These are phyloP conservation scores for Bombyx huttoni DNA, from an alignment of 2,888 invertebrate species.

Conservation along the genomic window DNA sequence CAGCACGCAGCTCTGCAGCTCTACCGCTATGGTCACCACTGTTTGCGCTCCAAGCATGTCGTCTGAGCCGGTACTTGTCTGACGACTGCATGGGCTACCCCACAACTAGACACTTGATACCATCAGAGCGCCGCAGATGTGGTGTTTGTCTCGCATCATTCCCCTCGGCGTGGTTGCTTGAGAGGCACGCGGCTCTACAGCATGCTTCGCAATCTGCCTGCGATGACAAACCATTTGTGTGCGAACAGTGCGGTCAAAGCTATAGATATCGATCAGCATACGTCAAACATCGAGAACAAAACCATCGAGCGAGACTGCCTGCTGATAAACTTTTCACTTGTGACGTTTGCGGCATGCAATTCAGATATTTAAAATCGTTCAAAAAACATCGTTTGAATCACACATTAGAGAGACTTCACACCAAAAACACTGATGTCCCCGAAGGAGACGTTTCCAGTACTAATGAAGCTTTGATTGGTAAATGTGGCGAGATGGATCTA, in stretches of 20 bases:
- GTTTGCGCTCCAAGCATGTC: slow-evolving; percentile 59
- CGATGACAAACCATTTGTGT: slow-evolving; percentile 91
- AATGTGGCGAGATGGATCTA: slow-evolving; percentile 72
- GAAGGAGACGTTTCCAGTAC: slow-evolving; percentile 79
- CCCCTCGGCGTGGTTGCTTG: slow-evolving; percentile 89
- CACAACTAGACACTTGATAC: slow-evolving; percentile 36
- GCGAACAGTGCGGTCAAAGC: slow-evolving; percentile 92
- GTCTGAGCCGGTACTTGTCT: slow-evolving; percentile 60
- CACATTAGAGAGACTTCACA: slow-evolving; percentile 85
- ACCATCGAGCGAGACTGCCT: slow-evolving; percentile 87
- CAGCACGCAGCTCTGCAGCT: slow-evolving; percentile 44
- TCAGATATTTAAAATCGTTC: slow-evolving; percentile 89
- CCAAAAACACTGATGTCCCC: slow-evolving; percentile 70
- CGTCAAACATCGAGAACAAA: slow-evolving; percentile 85
- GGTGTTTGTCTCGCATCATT: slow-evolving; percentile 89
- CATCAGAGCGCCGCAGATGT: slow-evolving; percentile 75
- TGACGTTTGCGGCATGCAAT: slow-evolving; percentile 94
- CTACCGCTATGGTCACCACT: slow-evolving; percentile 62
- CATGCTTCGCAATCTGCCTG: slow-evolving; percentile 77
- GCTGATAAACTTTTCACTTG: slow-evolving; percentile 93
- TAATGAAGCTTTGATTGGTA: slow-evolving; percentile 74
- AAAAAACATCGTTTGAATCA: slow-evolving; percentile 92
- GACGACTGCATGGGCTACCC: slow-evolving; percentile 66
- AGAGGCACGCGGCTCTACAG: slow-evolving; percentile 88
- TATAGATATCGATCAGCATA: slow-evolving; percentile 88